Evolutionary conservation across 2,888 invertebrate genomes (phyloP), one percentile per base, ranked within the genome.

Genomic region (Zygogramma bicolorata): DNA sequence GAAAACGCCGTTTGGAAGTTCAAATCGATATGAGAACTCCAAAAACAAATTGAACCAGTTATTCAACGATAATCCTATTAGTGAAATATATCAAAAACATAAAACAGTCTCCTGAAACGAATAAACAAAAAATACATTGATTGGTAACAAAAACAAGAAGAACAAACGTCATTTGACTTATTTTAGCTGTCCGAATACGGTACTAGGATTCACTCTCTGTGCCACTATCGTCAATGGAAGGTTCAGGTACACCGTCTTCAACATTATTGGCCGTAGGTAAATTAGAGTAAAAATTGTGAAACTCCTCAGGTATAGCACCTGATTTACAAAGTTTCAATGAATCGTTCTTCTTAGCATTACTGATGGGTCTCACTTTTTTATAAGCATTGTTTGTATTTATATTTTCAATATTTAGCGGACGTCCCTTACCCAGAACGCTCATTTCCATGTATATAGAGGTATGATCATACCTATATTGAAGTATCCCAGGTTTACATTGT

Each of bases 401-500:
- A 5, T 69, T n/a, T 18, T 20, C 53, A 34, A 63, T 22, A 57
- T 20, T 6, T 8, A 25, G 57, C 6, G 22, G 13, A 22, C 29
- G 29, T 29, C 29, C 29, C 7, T 7, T 29, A 29, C 29, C 29
- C 3, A 29, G 7, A 29, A 7, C n/a, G n/a, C n/a, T n/a, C n/a
- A n/a, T 29, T 29, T 29, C 29, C 29, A 29, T 3, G 29, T 5
- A 29, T 7, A 22, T 15, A 4, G 31, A 59, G 15, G 59, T 59
- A 59, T 59, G 59, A 65, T 72, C 68, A 68, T 76, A 76, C 59
- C 62, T 61, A 68, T 75, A 76, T 49, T 70, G 60, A 67, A 75
- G 62, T 15, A 62, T 65, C 25, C 68, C 34, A 42, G 71, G 72
- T 49, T 75, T 75, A 34, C 53, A 49, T 65, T 77, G 74, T 27